Percentiles rank a stretch among this genome's conserved stretches.
These are phyloP conservation scores for Rhombomys opimus DNA, from an alignment of 2,113 vertebrate species.

Conservation along the genomic window DNA sequence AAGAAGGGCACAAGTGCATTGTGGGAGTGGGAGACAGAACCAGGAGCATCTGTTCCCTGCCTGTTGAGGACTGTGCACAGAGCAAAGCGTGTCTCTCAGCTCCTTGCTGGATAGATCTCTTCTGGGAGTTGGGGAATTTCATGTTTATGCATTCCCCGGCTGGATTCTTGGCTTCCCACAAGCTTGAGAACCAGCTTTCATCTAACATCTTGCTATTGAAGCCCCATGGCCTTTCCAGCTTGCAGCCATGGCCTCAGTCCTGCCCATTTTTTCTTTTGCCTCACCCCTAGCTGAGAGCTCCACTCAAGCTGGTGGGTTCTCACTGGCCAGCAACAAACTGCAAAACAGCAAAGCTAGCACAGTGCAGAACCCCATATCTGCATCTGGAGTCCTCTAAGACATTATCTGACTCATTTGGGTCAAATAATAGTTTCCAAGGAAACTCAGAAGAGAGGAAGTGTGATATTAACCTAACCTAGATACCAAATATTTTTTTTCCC, in stretches of 20 bases:
- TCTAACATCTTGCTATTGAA: background rate
- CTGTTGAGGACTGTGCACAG: background rate
- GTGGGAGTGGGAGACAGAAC: background rate
- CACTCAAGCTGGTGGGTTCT: background rate
- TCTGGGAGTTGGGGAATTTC: background rate
- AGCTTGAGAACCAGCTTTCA: background rate
- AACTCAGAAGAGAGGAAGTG: constrained; percentile 74
- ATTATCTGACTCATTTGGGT: constrained; percentile 54
- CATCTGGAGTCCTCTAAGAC: constrained; percentile 74
- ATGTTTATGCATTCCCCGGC: background rate
- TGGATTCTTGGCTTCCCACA: background rate
- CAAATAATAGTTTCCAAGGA: constrained; percentile 72
- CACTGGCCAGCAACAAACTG: background rate
- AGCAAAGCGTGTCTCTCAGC: background rate
- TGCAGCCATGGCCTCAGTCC: background rate
- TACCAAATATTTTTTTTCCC: constrained; percentile 77
- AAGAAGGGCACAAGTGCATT: background rate
- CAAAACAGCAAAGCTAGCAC: background rate
- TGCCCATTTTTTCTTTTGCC: background rate
- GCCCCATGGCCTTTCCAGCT: background rate
- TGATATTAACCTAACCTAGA: constrained; percentile 82
- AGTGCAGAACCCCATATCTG: fast-evolving
- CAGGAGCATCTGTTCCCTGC: background rate
- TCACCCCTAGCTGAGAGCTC: background rate
- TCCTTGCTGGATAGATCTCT: background rate